Base-by-base conservation (phyloP, 1,140 invertebrate species). In the Globodera rostochiensis region DNA sequence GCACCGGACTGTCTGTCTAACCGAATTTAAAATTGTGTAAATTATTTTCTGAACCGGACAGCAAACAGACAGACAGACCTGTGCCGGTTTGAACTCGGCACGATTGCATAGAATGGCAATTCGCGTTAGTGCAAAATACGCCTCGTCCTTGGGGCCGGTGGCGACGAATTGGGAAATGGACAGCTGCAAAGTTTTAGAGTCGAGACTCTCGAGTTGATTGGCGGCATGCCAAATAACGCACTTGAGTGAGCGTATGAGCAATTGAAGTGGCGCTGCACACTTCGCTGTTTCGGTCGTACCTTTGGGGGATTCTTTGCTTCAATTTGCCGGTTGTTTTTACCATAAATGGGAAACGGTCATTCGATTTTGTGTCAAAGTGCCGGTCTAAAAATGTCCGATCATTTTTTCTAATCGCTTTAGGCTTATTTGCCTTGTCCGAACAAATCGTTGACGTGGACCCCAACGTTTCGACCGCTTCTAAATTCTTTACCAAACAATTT, bases 401-500 rank as follows among this genome's bases (percentile, higher is more conserved):
- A 74, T 0, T 75, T 75, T 75, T 57, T 13, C 45, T 49, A 5
- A 47, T 53, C 53, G 5, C 11, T 74, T 21, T 13, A 9, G 9
- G 9, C 13, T 9, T 66, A 11, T 25, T 64, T 69, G n/a, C 77
- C 77, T 93, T 93, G 86, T 93, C 93, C 1, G 93, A 93, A 83
- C 93, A 93, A 87, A 93, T 93, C 82, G 93, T 93, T 1, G 92
- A 93, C 36, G 93, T 93, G 7, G 93, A 93, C 25, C 92, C 92
- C 15, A 93, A 90, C 7, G 93, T 93, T 86, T 93, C 93, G 9
- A 93, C 93, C 70, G 93, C 92, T 88, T 93, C 93, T 80, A 93
- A 88, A 86, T 93, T 93, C 90, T 93, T 93, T n/a, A 93, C 93
- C 75, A 93, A 87, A 86, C 93, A 93, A 86, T 93, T 93, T 88